phyloP scores from a whole-genome alignment of 2,113 vertebrate species.

The Candoia aspera region DNA sequence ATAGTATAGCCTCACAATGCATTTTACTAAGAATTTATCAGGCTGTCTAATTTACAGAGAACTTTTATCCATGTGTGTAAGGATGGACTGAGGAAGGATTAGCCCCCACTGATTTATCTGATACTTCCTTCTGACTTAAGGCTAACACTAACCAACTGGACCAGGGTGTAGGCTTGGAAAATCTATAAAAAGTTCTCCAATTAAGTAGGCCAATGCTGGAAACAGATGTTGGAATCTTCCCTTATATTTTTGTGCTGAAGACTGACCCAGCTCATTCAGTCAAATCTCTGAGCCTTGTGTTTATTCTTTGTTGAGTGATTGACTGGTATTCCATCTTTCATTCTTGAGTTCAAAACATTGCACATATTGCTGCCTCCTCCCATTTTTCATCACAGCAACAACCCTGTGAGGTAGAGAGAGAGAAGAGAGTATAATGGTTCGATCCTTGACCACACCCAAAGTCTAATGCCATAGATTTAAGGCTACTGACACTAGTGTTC shows the following conservation, averaged over 20 bases:
- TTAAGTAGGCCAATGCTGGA: background rate
- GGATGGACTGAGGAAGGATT: background rate
- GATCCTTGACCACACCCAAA: background rate
- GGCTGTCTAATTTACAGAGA: background rate
- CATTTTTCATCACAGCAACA: background rate
- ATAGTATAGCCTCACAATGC: background rate
- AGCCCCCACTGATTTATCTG: background rate
- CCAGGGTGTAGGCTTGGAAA: background rate
- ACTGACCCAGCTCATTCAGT: background rate
- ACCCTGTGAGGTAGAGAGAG: background rate
- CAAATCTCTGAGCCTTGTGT: background rate
- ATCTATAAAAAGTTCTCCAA: background rate
- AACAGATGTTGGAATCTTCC: background rate
- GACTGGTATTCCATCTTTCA: background rate
- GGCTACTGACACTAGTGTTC: background rate
- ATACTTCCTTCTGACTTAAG: background rate
- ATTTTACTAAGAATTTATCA: background rate
- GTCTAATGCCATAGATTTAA: background rate
- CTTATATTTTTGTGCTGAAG: background rate
- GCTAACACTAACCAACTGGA: background rate
- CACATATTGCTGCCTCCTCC: background rate
- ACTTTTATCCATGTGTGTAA: background rate
- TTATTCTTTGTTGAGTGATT: background rate
- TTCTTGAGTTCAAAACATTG: background rate
- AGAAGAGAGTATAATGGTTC: background rate